Base-by-base conservation (phyloP, 2,797 vertebrate species). In the Crocodylus rhombifer region DNA sequence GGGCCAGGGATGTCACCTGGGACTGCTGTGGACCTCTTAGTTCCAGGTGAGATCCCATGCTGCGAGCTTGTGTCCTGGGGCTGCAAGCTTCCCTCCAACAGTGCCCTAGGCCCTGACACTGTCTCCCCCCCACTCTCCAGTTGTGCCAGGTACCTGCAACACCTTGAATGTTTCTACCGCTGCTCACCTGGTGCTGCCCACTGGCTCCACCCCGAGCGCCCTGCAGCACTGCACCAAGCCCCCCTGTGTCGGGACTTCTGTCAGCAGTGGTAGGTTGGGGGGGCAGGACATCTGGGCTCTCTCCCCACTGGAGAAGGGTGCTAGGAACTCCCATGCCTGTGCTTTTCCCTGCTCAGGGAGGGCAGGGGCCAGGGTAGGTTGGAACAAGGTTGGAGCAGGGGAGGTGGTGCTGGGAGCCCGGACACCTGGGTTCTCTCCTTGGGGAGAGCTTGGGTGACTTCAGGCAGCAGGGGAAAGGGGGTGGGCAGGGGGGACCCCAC, bases 181-280 rank as follows among this genome's bases (percentile, higher is more conserved):
- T 99, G 98, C 95, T 98, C 98, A 84, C 98, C 98, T 0, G 97
- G 98, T 4, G 97, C 98, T 1, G 97, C 97, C 2, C 98, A 97
- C 77, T 99, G 98, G 98, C 96, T 98, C 82, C 98, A 97, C 84
- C 98, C 97, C 20, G 96, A 95, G 12, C 96, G 91, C 21, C 93
- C 93, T 96, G 96, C 97, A 2, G 96, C 97, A 94, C 15, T 95
- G 33, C 88, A 73, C 57, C 73, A 77, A 3, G 98, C 98, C 91
- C 98, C 98, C 0, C 98, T 99, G 77, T 99, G 99, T 95, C 92
- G 96, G 56, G 98, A 98, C 96, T 98, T 99, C 98, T 99, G 99
- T 95, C 97, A 98, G 79, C 96, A 98, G 86, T 99, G 99, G 99
- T 99, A 87, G 97, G 97, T 65, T n/a, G n/a, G 42, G 42, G 42